Percentiles rank a stretch among this genome's conserved stretches.
Conservation (phyloP, 2,888 invertebrate genomes). For the Cryptocephalus primarius region DNA sequence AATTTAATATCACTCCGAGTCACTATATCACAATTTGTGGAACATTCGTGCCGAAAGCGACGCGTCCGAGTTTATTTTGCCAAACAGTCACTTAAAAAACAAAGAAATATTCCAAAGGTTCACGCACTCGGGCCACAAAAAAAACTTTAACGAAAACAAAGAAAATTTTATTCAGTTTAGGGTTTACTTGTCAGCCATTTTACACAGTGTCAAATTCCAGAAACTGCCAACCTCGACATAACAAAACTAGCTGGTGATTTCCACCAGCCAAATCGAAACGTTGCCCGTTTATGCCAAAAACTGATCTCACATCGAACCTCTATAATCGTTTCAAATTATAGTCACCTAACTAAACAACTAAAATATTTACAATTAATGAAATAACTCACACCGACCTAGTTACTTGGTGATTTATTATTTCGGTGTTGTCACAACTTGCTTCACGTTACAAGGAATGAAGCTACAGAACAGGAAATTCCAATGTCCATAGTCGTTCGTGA, state of each 20-base stretch:
- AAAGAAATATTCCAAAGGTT: slow-evolving; percentile 9
- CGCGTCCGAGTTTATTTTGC: neutral
- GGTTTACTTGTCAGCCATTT: slow-evolving; percentile 34
- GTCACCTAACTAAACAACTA: no score
- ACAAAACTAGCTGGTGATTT: slow-evolving; percentile 7
- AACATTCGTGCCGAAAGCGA: slow-evolving; percentile 4
- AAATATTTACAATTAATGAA: no score
- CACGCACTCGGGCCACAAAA: slow-evolving; percentile 15
- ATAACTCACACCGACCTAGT: no score
- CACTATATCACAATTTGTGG: slow-evolving; percentile 14
- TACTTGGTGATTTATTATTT: no score
- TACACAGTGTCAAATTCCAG: slow-evolving; percentile 39
- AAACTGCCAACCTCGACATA: slow-evolving; percentile 28
- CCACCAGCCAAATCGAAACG: slow-evolving; percentile 1
- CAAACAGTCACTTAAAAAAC: slow-evolving; percentile 5
- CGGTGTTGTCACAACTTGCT: no score
- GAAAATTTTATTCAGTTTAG: slow-evolving; percentile 36
- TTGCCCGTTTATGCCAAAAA: neutral
- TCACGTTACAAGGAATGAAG: no score
- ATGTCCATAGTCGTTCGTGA: no score
- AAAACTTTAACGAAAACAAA: slow-evolving; percentile 38
- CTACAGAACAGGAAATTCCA: no score
- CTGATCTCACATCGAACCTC: no score
- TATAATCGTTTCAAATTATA: no score
- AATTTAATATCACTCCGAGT: slow-evolving; percentile 30